Base-by-base conservation (phyloP, 2,888 invertebrate genomes). In the Phorcus lineatus region DNA sequence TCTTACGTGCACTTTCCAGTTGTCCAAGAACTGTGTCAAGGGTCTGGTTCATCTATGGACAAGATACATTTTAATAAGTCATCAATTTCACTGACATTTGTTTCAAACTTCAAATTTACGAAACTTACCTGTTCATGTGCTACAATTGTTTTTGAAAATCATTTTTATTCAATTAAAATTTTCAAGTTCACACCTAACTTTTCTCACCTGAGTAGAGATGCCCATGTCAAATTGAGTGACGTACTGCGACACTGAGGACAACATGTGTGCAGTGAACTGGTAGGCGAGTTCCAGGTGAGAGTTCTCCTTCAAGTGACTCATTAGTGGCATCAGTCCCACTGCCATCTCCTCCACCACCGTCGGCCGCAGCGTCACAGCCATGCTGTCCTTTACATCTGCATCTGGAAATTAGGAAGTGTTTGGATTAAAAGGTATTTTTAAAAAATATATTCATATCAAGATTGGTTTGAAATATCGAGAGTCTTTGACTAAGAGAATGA, bases 271-370 rank as follows among this genome's bases (percentile, higher is more conserved):
- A 24, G 87, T 81, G 77, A 85, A 89, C 9, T 84, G 80, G 55
- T 87, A 85, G 0, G 89, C 86, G 57, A 90, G 85, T 79, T 87
- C 86, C 54, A 87, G 76, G 77, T 90, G 90, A 36, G 88, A 87
- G 81, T 87, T 89, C 19, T 87, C 87, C 74, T 84, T 78, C 47
- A 89, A 81, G 79, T 88, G 87, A 22, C 85, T 81, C 16, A 89
- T 76, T 7, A 88, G 78, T 3, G 88, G 88, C 36, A 84, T 70
- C n/a, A 88, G 82, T 28, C 7, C 40, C 19, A 28, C n/a, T 11
- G 36, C 28, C 13, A 79, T 55, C n/a, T 67, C 77, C 66, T 70
- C 66, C 16, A 75, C 76, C n/a, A 76, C 54, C 2, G 9, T 36
- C 0, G 66, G 55, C 22, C 79, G 52, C 31, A 36, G 47, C 52